Base-by-base conservation (phyloP, 1,140 invertebrate species). In the Habropoda laboriosa region DNA sequence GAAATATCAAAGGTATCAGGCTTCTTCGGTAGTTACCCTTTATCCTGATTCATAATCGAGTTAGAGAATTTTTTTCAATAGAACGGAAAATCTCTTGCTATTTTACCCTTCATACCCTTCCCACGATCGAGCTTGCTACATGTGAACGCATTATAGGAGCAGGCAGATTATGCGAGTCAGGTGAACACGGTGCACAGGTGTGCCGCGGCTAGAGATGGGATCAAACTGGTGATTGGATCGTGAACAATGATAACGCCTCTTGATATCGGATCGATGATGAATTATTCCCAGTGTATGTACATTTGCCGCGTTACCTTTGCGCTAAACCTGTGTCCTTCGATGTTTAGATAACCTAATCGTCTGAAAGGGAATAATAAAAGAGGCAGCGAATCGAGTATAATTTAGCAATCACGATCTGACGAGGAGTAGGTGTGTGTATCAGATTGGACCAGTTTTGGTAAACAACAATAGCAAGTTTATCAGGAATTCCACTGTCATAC, bases 171-270 rank as follows among this genome's bases (percentile, higher is more conserved):
- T 72, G 67, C 76, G 57, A 79, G 68, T 63, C 68, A 72, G 42
- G 76, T 63, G 67, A 79, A 72, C 57, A 79, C 58, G 55, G 55
- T 35, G 57, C 57, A 72, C 63, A 70, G 66, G 75, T 77, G 75
- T 71, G 66, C 66, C 64, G n/a, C 16, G 30, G 27, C 42, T 70
- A 68, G 73, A 68, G 73, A 76, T 67, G 73, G 73, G 66, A 58
- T 83, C 76, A 67, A 55, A 16, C 38, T 8, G 24, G 30, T 24
- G 73, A 66, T 68, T 45, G 45, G 24, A 68, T 81, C 60, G 75
- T 24, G 55, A 53, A 61, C 53, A 76, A 67, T 76, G 35, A 71
- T 24, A 30, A 38, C 42, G 49, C 6, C 16, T 40, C 27, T 3
- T 27, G 32, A 24, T 12, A 30, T 30, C 21, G 1, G 32, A 47